These are phyloP conservation scores for Muntiacus reevesi DNA, from an alignment of 2,113 vertebrate species.

Conservation along the genomic window DNA sequence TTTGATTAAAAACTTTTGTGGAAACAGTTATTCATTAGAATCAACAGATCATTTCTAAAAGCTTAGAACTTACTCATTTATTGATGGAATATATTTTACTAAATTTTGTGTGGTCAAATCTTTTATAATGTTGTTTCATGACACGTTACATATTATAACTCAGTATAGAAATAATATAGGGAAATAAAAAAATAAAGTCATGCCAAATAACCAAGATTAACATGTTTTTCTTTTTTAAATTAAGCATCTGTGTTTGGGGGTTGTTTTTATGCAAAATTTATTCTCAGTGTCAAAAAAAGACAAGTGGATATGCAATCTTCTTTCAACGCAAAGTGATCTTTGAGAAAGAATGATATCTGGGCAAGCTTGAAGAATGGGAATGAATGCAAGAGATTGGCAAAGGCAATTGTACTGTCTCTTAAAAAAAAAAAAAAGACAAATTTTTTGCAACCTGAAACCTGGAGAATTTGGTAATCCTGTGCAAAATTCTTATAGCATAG, in stretches of 20 bases:
- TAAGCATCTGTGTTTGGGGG: neutral
- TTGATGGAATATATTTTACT: neutral
- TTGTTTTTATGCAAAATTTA: neutral
- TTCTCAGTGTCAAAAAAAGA: neutral
- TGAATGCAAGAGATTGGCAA: neutral
- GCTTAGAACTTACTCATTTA: neutral
- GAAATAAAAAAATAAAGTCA: neutral
- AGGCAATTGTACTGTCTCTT: neutral
- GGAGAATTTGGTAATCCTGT: neutral
- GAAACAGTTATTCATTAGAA: neutral
- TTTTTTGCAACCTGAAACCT: neutral
- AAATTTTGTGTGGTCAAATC: neutral
- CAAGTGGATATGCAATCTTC: neutral
- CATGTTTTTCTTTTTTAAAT: neutral
- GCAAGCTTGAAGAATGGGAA: neutral
- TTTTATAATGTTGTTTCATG: constrained; percentile 12
- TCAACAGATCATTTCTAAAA: neutral
- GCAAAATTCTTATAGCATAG: neutral
- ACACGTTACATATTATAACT: neutral
- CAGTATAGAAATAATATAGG: neutral
- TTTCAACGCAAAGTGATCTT: neutral
- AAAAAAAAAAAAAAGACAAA: neutral
- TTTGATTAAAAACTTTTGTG: neutral
- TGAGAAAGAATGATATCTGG: neutral
- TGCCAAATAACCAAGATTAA: neutral